A percentile compares a stretch with the other conserved stretches of the same genome.
Conservation (phyloP, 1,140 invertebrate genomes). For the Caenorhabditis latens region DNA sequence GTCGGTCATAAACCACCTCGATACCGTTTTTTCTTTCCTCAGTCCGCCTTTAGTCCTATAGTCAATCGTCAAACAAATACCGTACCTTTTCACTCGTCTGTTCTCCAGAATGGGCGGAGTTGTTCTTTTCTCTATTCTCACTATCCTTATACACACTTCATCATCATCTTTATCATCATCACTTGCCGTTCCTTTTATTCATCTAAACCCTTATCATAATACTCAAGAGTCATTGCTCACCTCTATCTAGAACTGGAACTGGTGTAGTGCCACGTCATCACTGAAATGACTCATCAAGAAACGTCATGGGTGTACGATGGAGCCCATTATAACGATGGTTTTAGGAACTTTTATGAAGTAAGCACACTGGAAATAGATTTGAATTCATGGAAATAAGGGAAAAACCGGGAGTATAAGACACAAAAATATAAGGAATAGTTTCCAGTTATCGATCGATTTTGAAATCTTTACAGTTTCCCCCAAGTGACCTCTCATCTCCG, state of each 20-base stretch:
- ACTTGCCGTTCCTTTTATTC: slow-evolving; percentile 3
- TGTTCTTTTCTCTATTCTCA: background rate
- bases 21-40: background rate
- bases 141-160: slow-evolving; percentile 24
- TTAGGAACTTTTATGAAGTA: slow-evolving; percentile 5
- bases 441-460: background rate
- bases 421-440: background rate
- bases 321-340: slow-evolving; percentile 11
- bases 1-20: slow-evolving; percentile 28
- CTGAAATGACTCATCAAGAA: slow-evolving; percentile 18
- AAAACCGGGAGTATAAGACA: background rate
- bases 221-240: slow-evolving; percentile 21
- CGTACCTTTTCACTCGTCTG: slow-evolving; percentile 30
- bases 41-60: slow-evolving; percentile 53
- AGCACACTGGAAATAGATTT: background rate
- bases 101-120: slow-evolving; percentile 46
- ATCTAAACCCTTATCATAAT: slow-evolving; percentile 1
- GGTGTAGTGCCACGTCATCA: background rate
- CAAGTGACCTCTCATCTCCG: slow-evolving; percentile 24
- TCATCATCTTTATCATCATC: slow-evolving; percentile 31
- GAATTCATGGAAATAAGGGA: background rate
- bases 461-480: slow-evolving; percentile 22
- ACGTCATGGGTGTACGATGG: slow-evolving; percentile 1
- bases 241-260: slow-evolving; percentile 10
- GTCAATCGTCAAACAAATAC: slow-evolving; percentile 56